Evolutionary conservation across 2,113 vertebrate genomes (phyloP).

Genomic region (Oceanites oceanicus): DNA sequence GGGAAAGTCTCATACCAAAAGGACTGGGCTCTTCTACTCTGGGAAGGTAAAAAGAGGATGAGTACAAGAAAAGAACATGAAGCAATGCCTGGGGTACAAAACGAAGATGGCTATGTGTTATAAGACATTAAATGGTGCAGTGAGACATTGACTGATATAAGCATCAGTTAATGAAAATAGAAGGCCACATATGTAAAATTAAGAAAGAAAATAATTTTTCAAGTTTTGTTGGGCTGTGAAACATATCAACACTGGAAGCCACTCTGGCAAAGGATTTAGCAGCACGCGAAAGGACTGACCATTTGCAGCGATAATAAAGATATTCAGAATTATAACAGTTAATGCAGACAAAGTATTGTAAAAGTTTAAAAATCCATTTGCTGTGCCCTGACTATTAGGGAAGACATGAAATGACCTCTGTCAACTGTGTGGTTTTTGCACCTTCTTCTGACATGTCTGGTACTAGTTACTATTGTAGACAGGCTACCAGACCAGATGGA

Average conservation of each 20-base stretch:
- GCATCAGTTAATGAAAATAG: neutral
- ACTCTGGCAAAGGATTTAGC: neutral
- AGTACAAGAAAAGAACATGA: neutral
- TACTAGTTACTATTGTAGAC: conserved; percentile 18
- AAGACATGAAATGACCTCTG: conserved; percentile 9
- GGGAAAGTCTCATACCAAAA: neutral
- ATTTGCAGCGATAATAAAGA: neutral
- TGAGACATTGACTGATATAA: neutral
- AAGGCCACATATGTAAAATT: neutral
- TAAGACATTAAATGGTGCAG: neutral
- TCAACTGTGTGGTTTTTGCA: conserved; percentile 42
- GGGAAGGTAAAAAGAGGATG: neutral
- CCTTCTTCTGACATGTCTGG: conserved; percentile 35
- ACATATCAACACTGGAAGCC: neutral
- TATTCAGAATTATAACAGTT: neutral
- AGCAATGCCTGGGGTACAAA: neutral
- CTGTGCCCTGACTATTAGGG: neutral
- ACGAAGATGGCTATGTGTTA: neutral
- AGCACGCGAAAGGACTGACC: fast-evolving
- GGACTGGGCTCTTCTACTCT: neutral
- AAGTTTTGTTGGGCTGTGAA: neutral
- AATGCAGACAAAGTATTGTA: neutral
- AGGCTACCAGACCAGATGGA: conserved; percentile 61
- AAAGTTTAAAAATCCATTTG: neutral
- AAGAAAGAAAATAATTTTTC: neutral